phyloP scores from a whole-genome alignment of 2,888 invertebrate species.

The Agrilus biguttatus region DNA sequence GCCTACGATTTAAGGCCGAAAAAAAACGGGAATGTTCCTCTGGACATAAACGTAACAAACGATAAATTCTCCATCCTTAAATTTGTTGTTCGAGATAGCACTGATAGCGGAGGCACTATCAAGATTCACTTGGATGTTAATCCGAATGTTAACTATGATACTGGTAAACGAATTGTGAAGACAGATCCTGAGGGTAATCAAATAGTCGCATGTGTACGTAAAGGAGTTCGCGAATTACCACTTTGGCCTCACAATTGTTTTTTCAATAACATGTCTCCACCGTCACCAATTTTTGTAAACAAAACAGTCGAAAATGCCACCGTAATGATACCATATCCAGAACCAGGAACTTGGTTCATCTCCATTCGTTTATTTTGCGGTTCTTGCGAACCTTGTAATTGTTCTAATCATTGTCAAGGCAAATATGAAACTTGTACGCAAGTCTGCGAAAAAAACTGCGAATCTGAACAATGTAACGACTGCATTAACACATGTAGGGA shows the following conservation, averaged over 20 bases:
- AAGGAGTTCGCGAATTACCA: conserved; percentile 43
- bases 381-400: conserved; percentile 25
- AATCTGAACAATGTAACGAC: conserved; percentile 6
- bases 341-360: conserved; percentile 70
- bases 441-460: conserved; percentile 17
- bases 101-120: conserved; percentile 70
- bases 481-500: conserved; percentile 11
- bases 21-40: conserved; percentile 46
- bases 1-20: conserved; percentile 53
- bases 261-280: conserved; percentile 31
- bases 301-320: conserved; percentile 48
- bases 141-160: conserved; percentile 35
- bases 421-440: conserved; percentile 16
- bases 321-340: conserved; percentile 65
- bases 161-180: conserved; percentile 6
- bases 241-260: conserved; percentile 46
- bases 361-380: conserved; percentile 58
- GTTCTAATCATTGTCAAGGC: conserved; percentile 20
- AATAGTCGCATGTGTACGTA: conserved; percentile 45
- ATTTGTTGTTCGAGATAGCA: conserved; percentile 53
- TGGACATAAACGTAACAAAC: conserved; percentile 52
- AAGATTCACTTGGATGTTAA: conserved; percentile 56
- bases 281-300: conserved; percentile 49
- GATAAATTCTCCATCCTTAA: conserved; percentile 48
- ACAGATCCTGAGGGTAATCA: conserved; percentile 28